Evolutionary conservation across 2,888 invertebrate species (phyloP).

Genomic region (Apotomis turbidana): DNA sequence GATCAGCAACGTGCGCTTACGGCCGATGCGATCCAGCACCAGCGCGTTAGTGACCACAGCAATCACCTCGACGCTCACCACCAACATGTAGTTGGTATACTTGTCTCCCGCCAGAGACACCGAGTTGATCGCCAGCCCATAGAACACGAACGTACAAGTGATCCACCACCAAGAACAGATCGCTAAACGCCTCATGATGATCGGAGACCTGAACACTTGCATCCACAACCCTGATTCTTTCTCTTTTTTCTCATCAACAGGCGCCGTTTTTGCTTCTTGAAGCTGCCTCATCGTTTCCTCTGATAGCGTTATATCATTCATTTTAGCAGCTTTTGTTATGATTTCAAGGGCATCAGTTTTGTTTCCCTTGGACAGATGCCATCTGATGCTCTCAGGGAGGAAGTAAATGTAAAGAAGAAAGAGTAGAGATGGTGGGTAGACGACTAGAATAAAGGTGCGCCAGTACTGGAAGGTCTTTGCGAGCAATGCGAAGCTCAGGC

Average conservation of each 20-base stretch:
- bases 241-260: slow-evolving; percentile 57
- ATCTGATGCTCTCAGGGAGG: slow-evolving; percentile 90
- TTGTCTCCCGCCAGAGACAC: slow-evolving; percentile 89
- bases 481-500: slow-evolving; percentile 86
- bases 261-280: slow-evolving; percentile 66
- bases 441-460: slow-evolving; percentile 86
- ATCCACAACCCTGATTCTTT: slow-evolving; percentile 61
- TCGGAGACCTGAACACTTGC: slow-evolving; percentile 70
- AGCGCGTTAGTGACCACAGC: slow-evolving; percentile 87
- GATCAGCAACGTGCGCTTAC: slow-evolving; percentile 84
- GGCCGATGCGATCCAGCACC: slow-evolving; percentile 85
- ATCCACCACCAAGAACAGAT: slow-evolving; percentile 88
- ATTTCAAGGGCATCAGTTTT: slow-evolving; percentile 86
- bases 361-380: slow-evolving; percentile 88
- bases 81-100: slow-evolving; percentile 90
- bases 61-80: slow-evolving; percentile 88
- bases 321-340: slow-evolving; percentile 85
- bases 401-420: slow-evolving; percentile 87
- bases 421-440: slow-evolving; percentile 88
- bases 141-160: slow-evolving; percentile 91
- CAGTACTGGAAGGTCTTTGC: slow-evolving; percentile 89
- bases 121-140: slow-evolving; percentile 91
- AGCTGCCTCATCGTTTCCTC: slow-evolving; percentile 74
- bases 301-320: slow-evolving; percentile 82
- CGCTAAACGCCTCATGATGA: slow-evolving; percentile 71